These are phyloP conservation scores for Caenorhabditis inopinata DNA, from an alignment of 1,140 invertebrate species.

Conservation along the genomic window DNA sequence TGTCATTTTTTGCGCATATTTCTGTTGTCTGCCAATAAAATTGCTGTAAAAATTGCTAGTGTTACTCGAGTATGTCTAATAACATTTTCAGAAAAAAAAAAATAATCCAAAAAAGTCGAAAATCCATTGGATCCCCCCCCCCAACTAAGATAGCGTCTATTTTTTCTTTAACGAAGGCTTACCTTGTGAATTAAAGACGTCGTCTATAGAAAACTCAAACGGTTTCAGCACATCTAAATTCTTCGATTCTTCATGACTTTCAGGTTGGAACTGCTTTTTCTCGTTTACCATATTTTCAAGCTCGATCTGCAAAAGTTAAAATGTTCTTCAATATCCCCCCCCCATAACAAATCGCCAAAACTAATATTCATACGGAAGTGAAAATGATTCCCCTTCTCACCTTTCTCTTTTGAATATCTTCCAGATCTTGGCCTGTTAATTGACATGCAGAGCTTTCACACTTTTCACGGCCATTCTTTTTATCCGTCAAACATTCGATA, in stretches of 20 bases:
- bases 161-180: too few relatives aligned
- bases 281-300: not conserved
- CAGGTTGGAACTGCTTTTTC: too few relatives aligned
- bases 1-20: too few relatives aligned
- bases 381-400: not conserved
- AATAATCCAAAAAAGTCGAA: too few relatives aligned
- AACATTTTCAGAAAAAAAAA: too few relatives aligned
- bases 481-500: not conserved
- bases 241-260: not conserved
- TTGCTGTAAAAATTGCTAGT: too few relatives aligned
- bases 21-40: too few relatives aligned
- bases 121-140: too few relatives aligned
- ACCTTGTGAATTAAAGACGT: not conserved
- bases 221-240: not conserved
- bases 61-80: too few relatives aligned
- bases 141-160: too few relatives aligned
- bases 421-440: not conserved
- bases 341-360: not conserved
- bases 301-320: not conserved
- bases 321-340: not conserved
- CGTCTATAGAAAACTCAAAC: not conserved
- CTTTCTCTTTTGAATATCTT: not conserved
- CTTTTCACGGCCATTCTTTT: not conserved
- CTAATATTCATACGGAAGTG: not conserved
- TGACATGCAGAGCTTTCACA: conserved; percentile 4